phyloP scores from a whole-genome alignment of 1,140 invertebrate species.

The Galleria mellonella region DNA sequence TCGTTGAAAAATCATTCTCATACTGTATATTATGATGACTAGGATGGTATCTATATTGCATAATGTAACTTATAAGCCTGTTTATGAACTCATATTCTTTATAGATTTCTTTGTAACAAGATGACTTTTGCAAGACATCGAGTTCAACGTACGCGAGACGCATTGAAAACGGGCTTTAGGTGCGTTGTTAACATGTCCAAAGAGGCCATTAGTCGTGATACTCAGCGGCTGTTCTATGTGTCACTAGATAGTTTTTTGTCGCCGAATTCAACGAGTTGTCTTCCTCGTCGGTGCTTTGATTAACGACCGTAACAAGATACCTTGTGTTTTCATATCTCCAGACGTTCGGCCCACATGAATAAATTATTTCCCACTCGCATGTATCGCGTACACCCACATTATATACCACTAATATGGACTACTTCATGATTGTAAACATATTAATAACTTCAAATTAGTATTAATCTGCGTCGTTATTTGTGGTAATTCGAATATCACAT shows the following conservation, averaged over 20 bases:
- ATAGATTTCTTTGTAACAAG: no score
- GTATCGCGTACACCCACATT: slow-evolving; percentile 19
- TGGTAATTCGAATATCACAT: not conserved
- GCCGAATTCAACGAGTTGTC: slow-evolving; percentile 26
- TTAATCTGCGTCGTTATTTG: slow-evolving; percentile 10
- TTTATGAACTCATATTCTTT: no score
- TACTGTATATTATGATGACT: no score
- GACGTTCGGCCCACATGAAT: slow-evolving; percentile 27
- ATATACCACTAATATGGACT: slow-evolving; percentile 19
- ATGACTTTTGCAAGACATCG: no score
- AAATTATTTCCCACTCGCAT: slow-evolving; percentile 27
- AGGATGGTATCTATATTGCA: no score
- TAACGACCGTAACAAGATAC: slow-evolving; percentile 53
- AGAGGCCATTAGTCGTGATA: slow-evolving; percentile 30
- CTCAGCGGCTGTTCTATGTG: slow-evolving; percentile 25
- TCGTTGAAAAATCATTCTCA: no score
- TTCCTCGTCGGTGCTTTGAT: slow-evolving; percentile 44
- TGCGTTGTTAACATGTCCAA: slow-evolving; percentile 30
- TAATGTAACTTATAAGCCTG: no score
- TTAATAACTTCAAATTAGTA: slow-evolving; percentile 24
- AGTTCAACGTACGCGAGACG: slow-evolving; percentile 27
- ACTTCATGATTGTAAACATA: slow-evolving; percentile 16
- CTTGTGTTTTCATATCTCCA: slow-evolving; percentile 19
- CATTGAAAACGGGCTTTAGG: slow-evolving; percentile 22
- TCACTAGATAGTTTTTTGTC: slow-evolving; percentile 43